Percentiles rank a stretch among this genome's conserved stretches.
Conservation (phyloP, 1,140 invertebrate species). For the Drosophila pseudoananassae region DNA sequence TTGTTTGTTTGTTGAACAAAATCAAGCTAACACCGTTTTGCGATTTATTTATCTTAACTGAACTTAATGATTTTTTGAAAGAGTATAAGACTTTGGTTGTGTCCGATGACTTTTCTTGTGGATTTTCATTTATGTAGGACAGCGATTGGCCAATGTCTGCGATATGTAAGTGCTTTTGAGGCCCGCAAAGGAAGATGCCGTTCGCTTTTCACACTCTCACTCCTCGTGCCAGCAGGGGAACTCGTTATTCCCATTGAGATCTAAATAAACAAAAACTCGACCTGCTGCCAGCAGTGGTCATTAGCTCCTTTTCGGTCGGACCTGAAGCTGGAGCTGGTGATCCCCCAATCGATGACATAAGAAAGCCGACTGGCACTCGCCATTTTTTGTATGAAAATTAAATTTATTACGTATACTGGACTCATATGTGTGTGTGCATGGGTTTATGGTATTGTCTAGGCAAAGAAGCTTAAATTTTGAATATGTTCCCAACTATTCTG, state of each 20-base stretch:
- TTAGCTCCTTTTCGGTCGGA: slow-evolving; percentile 31
- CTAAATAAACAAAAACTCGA: slow-evolving; percentile 28
- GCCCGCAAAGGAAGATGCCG: slow-evolving; percentile 20
- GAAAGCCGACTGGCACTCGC: slow-evolving; percentile 13
- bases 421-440: slow-evolving; percentile 6
- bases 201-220: slow-evolving; percentile 37
- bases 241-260: slow-evolving; percentile 23
- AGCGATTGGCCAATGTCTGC: slow-evolving; percentile 15
- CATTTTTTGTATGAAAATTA: slow-evolving; percentile 41
- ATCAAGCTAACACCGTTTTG: no score
- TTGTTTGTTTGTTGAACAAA: no score
- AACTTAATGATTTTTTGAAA: no score
- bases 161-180: background rate
- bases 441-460: slow-evolving; percentile 33
- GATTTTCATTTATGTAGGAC: slow-evolving; percentile 18
- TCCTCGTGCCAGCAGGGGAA: background rate
- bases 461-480: slow-evolving; percentile 22
- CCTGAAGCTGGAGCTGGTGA: slow-evolving; percentile 5
- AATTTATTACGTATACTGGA: slow-evolving; percentile 32
- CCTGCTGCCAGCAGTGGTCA: slow-evolving; percentile 12
- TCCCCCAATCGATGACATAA: slow-evolving; percentile 29
- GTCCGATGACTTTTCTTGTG: background rate
- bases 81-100: background rate
- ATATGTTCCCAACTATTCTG: slow-evolving; percentile 27
- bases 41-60: no score